Evolutionary conservation across 2,113 vertebrate species (phyloP), one percentile per base, ranked within the genome.

Genomic region (Panthera tigris): DNA sequence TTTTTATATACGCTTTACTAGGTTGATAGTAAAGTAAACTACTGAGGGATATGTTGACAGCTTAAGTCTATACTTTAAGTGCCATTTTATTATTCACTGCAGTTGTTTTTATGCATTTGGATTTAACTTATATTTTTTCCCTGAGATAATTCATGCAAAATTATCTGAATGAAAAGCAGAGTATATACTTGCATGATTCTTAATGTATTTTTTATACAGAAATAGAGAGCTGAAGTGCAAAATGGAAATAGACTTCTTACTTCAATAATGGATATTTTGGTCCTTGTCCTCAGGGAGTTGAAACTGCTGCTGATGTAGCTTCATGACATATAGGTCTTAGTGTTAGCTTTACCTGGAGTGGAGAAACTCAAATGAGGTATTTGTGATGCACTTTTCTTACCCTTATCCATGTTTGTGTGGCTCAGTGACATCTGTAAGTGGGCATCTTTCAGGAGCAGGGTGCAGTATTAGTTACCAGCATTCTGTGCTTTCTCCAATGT

Each of bases 81-180:
- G 29, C 5, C 3, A 74, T 88, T 96, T 89, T 90, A 74, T 95
- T 97, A 82, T 71, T 23, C 61, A 27, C 15, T 66, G 7, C 4
- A 50, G n/a, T 80, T 88, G 57, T 81, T 94, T 96, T 95, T 84
- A 41, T 48, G 23, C 1, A 76, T 88, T 97, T 95, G 79, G 7
- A 57, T n/a, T 83, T 87, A 78, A 85, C 3, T 90, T 65, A 8
- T 69, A 89, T 39, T 95, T 94, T 95, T 98, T 31, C 57, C 63
- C 29, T 76, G 50, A 71, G 25, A 91, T 94, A 74, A 83, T 76
- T 73, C 48, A 85, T 95, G 31, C 16, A 45, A 95, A 95, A 88
- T 4, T 61, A 61, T 61, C 21, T 61, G 57, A 61, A 61, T 23
- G 18, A 66, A 96, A 93, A 63, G 68, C 16, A 86, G 61, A 69